Base-by-base conservation (phyloP, 2,113 vertebrate species). In the Orientallactaga bullata region DNA sequence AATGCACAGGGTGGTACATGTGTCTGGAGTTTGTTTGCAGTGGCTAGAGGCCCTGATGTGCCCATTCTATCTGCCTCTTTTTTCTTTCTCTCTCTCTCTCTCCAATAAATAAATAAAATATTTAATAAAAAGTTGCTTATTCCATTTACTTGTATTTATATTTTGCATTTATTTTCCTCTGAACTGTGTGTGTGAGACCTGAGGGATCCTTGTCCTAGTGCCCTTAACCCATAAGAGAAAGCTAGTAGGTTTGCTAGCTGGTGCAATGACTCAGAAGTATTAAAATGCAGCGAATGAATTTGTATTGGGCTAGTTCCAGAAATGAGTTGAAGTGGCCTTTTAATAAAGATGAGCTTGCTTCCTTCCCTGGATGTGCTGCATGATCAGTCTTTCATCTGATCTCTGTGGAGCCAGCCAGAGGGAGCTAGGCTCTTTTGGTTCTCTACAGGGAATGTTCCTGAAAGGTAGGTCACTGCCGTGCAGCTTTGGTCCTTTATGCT, bases 121-220 rank as follows among this genome's bases (percentile, higher is more conserved):
- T 47, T 47, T 47, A 47, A 47, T 47, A 32, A n/a, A 51, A 84
- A 68, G 42, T 55, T 69, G 47, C 51, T 79, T 58, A 37, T 58
- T 71, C 61, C 23, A 20, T 5, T 13, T 18, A 21, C 61, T 63
- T 90, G 68, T 74, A 37, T 58, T 77, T 85, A 12, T 32, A n/a
- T 61, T 82, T 87, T 93, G 51, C 24, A 32, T 89, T 92, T 88
- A 55, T 79, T 92, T 73, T 58, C 37, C 32, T 7, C 0, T 73
- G 80, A 37, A 58, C 39, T 60, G 88, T 37, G 24, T 32, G 20
- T 5, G 16, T 82, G 65, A 35, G 5, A 24, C 28, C 35, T 24
- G n/a, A 80, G 58, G 30, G 5, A 35, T 88, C 58, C 65, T 37
- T 47, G 76, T 58, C 2, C n/a, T 74, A 26, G 1, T 39, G 28